Evolutionary conservation across 2,113 vertebrate species (phyloP).

Genomic region (Axis porcinus): DNA sequence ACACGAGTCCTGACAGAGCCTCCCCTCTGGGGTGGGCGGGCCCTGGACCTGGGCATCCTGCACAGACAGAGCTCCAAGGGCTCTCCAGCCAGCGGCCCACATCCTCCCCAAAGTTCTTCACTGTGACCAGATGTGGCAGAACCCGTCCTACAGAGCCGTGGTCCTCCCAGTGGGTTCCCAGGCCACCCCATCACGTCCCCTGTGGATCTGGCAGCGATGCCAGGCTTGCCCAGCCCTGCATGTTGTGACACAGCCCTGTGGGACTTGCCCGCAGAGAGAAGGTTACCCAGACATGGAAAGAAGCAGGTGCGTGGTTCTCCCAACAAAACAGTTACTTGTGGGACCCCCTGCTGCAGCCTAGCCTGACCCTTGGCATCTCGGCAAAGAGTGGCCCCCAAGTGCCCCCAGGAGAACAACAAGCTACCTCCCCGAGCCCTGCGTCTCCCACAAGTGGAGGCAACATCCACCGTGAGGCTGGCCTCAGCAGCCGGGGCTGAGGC

Average conservation of each 20-base stretch:
- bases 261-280: too few species aligned
- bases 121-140: accelerated
- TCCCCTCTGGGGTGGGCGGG: not conserved
- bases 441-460: accelerated
- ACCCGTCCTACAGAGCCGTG: accelerated
- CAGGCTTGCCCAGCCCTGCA: not conserved
- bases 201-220: not conserved
- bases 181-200: not conserved
- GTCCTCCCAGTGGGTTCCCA: not conserved
- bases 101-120: not conserved
- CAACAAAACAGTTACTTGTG: not conserved
- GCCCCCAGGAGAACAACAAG: not conserved
- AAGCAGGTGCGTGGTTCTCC: accelerated
- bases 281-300: not conserved
- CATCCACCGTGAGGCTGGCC: accelerated
- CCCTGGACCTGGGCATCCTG: not conserved
- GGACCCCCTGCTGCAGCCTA: not conserved
- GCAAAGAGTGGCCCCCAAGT: not conserved
- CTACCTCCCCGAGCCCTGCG: not conserved
- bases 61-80: not conserved
- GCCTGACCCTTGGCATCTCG: accelerated
- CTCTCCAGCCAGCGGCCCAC: not conserved
- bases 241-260: not conserved
- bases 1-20: not conserved
- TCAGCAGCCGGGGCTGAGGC: not conserved